Base-by-base conservation (phyloP, 2,797 vertebrate genomes). In the Ambastaia sidthimunki region DNA sequence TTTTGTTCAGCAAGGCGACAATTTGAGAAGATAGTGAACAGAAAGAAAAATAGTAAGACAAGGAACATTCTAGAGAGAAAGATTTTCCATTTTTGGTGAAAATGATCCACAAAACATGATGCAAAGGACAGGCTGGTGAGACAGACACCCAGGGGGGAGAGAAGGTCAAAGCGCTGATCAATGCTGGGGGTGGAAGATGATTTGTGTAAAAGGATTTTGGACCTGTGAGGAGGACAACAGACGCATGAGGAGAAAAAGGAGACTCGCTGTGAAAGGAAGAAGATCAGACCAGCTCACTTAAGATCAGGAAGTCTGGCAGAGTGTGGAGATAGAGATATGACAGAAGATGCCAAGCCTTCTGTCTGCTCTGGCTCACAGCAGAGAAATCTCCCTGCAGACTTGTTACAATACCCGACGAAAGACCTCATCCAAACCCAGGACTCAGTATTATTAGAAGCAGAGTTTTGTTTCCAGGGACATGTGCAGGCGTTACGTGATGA, bases 231-330 rank as follows among this genome's bases (percentile, higher is more conserved):
- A 48, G 75, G 34, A 77, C 71, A 83, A 72, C 57, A 69, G 78
- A 67, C 37, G 25, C 74, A 73, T 48, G 48, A 25, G 23, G 78
- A 73, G 73, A 76, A 80, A 83, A 85, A 70, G 31, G 78, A 82
- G 69, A 80, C 77, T 76, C 28, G 12, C 73, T 18, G 13, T 50
- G 66, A 82, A 72, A 75, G 70, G 71, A 87, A 79, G 23, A 50
- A 80, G 72, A 74, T 73, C 48, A 81, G 84, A 70, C 37, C 15
- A 71, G 72, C 80, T 34, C 70, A 77, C 63, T 78, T 80, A 76
- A 86, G 89, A 86, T 81, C 86, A 88, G 87, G 66, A 86, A 80
- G 82, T 81, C 81, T 86, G 87, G 74, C 63, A 80, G 83, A 59
- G 68, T 79, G 82, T 85, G 41, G 60, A 80, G 67, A 78, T 63